A percentile compares a stretch with the other conserved stretches of the same genome.
phyloP scores from a whole-genome alignment of 2,888 invertebrate species.

The Lottia gigantea region DNA sequence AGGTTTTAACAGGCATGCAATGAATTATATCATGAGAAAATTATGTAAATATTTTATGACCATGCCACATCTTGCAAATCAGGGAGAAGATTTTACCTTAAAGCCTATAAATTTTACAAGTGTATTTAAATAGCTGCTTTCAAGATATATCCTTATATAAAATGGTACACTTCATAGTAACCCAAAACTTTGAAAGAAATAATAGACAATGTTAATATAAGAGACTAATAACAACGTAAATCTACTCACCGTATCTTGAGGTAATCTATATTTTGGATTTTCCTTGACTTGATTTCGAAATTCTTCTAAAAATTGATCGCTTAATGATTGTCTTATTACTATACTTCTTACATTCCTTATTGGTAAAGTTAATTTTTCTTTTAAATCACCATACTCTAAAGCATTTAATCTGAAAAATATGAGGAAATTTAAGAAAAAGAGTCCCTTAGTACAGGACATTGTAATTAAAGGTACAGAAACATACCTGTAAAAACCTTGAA shows the following conservation, averaged over 20 bases:
- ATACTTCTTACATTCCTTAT: constrained; percentile 78
- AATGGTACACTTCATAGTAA: too few relatives aligned
- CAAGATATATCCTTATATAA: too few relatives aligned
- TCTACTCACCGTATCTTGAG: constrained; percentile 52
- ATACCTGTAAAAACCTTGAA: not conserved
- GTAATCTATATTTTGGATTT: constrained; percentile 53
- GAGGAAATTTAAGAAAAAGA: not conserved
- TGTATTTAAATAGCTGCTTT: too few relatives aligned
- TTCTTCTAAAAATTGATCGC: constrained; percentile 86
- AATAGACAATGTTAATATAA: too few relatives aligned
- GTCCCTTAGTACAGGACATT: not conserved
- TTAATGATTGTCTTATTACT: constrained; percentile 80
- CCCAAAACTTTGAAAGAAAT: too few relatives aligned
- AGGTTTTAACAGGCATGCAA: too few relatives aligned
- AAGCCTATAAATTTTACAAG: too few relatives aligned
- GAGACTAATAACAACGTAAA: not conserved
- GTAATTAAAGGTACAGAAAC: not conserved
- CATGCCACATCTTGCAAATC: too few relatives aligned
- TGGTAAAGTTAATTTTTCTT: constrained; percentile 77
- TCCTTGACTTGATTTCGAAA: constrained; percentile 77
- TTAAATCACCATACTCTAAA: constrained; percentile 81
- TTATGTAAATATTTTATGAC: too few relatives aligned
- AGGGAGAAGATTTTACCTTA: too few relatives aligned
- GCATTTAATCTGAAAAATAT: constrained; percentile 74
- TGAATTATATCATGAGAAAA: too few relatives aligned